Evolutionary conservation across 2,888 invertebrate species (phyloP).

Genomic region (Chalcosyrphus nemorum): DNA sequence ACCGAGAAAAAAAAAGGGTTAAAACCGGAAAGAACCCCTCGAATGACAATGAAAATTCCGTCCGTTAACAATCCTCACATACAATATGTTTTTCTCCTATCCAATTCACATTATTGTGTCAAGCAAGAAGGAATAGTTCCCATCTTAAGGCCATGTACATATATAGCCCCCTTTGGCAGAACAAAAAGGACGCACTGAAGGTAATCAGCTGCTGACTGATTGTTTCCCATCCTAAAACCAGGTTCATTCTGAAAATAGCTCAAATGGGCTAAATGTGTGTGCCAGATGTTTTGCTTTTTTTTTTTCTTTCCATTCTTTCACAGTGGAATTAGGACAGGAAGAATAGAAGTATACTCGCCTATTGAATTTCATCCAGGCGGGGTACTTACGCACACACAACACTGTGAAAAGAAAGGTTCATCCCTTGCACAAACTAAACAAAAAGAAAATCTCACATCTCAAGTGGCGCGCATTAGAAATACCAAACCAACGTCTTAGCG

Average conservation of each 20-base stretch:
- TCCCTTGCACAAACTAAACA: conserved; percentile 29
- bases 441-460: conserved; percentile 2
- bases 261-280: conserved; percentile 56
- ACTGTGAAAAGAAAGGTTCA: neutral
- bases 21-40: conserved; percentile 66
- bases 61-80: conserved; percentile 22
- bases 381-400: conserved; percentile 3
- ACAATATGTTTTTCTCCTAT: neutral
- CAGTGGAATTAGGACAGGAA: conserved; percentile 18
- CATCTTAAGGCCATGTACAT: conserved; percentile 18
- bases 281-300: conserved; percentile 57
- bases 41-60: conserved; percentile 46
- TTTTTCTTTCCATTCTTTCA: neutral
- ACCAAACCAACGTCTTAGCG: conserved; percentile 3
- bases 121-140: neutral
- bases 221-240: conserved; percentile 18
- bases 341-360: conserved; percentile 30
- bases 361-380: conserved; percentile 56
- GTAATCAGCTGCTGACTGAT: conserved; percentile 45
- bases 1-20: conserved; percentile 34
- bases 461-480: neutral
- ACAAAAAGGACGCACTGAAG: conserved; percentile 21
- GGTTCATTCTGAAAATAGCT: conserved; percentile 52
- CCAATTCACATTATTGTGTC: conserved; percentile 17
- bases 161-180: neutral